phyloP scores from a whole-genome alignment of 2,113 vertebrate genomes.

The Heterotilapia buettikoferi region DNA sequence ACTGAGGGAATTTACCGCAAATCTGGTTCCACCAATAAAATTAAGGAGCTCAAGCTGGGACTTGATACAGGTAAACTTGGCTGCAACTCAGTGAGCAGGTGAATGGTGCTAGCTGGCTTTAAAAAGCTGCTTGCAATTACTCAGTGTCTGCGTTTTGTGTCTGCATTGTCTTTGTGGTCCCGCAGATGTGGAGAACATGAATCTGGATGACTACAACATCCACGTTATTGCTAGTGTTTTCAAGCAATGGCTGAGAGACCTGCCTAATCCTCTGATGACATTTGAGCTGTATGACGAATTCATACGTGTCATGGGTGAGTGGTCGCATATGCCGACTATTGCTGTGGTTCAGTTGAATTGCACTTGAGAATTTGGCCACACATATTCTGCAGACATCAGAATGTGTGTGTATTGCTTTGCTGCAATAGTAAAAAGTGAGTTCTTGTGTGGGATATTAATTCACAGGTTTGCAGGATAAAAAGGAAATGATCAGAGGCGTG shows the following conservation, averaged over 20 bases:
- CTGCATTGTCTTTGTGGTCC: neutral
- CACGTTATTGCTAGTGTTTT: conserved; percentile 96
- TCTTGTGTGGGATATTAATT: neutral
- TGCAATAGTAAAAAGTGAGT: neutral
- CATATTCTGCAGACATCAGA: neutral
- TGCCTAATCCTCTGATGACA: conserved; percentile 97
- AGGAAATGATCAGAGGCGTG: conserved; percentile 85
- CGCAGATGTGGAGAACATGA: conserved; percentile 86
- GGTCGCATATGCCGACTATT: neutral
- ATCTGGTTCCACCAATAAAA: conserved; percentile 94
- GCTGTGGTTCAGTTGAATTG: neutral
- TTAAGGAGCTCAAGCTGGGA: conserved; percentile 90
- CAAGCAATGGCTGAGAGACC: conserved; percentile 96
- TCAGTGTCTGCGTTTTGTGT: neutral
- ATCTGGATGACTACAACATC: conserved; percentile 96
- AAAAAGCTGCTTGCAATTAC: neutral
- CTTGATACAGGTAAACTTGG: conserved; percentile 82
- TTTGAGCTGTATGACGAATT: conserved; percentile 98
- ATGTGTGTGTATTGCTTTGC: neutral
- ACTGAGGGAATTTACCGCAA: conserved; percentile 97
- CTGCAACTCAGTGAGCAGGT: neutral
- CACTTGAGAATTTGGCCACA: neutral
- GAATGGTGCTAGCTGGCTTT: neutral
- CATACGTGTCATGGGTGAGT: conserved; percentile 90
- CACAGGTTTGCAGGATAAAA: conserved; percentile 89